Conservation (phyloP, 2,797 vertebrate genomes). For the Acanthurus lineatus region DNA sequence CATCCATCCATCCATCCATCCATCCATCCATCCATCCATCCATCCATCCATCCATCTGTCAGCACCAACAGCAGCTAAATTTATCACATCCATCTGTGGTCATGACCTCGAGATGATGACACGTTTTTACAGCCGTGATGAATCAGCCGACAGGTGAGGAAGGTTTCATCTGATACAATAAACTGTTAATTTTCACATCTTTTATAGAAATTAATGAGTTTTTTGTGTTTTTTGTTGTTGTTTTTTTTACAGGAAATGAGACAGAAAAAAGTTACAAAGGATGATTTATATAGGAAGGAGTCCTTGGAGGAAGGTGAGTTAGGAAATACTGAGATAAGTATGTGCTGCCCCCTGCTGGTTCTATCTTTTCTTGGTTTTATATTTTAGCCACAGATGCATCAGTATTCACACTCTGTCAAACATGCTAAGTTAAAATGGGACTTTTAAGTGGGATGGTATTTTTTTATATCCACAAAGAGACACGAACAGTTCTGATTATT, state of each 20-base stretch:
- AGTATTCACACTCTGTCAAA: not conserved
- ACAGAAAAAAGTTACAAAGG: too few relatives aligned
- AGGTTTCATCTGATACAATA: not conserved
- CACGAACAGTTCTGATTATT: not conserved
- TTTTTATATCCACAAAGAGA: not conserved
- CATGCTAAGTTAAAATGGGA: not conserved
- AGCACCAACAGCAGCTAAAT: constrained; percentile 37
- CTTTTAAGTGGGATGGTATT: not conserved
- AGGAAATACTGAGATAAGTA: constrained; percentile 29
- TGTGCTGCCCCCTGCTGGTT: constrained; percentile 75
- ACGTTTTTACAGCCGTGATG: constrained; percentile 2
- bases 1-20: too few relatives aligned
- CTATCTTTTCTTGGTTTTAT: not conserved
- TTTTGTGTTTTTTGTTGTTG: too few relatives aligned
- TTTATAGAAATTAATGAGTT: too few relatives aligned
- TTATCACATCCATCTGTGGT: constrained; percentile 27
- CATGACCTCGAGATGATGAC: constrained; percentile 53
- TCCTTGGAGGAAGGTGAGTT: constrained; percentile 65
- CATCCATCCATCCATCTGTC: not conserved
- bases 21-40: too few relatives aligned
- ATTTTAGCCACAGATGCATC: too few relatives aligned
- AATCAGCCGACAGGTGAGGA: constrained; percentile 22
- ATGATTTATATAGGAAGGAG: constrained; percentile 12
- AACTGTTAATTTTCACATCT: too few relatives aligned
- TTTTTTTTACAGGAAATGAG: too few relatives aligned